A percentile compares a stretch with the other conserved stretches of the same genome.
Evolutionary conservation across 2,797 vertebrate genomes (phyloP).

Genomic region (Catharus ustulatus): DNA sequence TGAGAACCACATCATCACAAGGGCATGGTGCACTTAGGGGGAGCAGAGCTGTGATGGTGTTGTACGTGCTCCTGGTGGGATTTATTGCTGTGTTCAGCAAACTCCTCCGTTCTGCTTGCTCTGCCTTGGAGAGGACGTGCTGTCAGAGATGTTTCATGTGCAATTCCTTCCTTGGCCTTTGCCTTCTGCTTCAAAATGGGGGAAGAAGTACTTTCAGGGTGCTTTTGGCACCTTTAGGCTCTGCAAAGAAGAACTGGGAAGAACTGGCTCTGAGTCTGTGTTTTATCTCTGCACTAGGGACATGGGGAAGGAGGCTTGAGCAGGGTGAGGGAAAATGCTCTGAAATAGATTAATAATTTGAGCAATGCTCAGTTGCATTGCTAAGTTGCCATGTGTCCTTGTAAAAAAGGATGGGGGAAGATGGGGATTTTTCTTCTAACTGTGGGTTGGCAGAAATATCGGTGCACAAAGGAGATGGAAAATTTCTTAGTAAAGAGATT

Average conservation of each 20-base stretch:
- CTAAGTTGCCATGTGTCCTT: not conserved
- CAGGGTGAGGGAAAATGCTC: not conserved
- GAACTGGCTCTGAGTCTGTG: not conserved
- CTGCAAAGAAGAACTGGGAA: not conserved
- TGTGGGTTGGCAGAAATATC: not conserved
- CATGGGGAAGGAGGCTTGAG: not conserved
- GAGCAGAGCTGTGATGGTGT: not conserved
- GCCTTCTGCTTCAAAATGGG: not conserved
- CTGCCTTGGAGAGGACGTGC: not conserved
- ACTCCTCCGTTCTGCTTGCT: not conserved
- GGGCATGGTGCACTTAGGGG: not conserved
- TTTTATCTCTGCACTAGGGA: not conserved
- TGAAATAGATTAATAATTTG: not conserved
- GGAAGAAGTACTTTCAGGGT: not conserved
- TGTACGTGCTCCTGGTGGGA: not conserved
- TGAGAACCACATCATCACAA: not conserved
- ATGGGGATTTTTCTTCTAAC: not conserved
- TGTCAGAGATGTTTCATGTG: not conserved
- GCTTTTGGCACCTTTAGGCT: not conserved
- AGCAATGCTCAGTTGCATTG: not conserved
- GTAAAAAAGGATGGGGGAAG: not conserved
- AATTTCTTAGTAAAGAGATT: not conserved
- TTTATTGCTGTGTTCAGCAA: slow-evolving; percentile 39
- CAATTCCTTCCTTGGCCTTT: slow-evolving; percentile 24
- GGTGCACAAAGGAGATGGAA: not conserved